Percentiles rank a stretch among this genome's conserved stretches.
Conservation (phyloP, 2,888 invertebrate species). For the Epinotia ramella region DNA sequence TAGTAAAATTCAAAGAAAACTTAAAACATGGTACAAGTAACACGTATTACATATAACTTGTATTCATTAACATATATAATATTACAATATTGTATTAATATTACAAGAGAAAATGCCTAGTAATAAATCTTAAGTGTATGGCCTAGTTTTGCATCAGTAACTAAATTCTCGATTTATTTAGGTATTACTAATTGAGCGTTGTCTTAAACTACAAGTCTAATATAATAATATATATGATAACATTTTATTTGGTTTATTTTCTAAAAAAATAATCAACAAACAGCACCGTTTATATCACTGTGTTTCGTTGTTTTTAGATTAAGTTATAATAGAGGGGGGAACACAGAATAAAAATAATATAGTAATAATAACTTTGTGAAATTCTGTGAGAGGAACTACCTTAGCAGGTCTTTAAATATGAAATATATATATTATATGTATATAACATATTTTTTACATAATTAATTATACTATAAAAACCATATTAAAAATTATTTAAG, state of each 20-base stretch:
- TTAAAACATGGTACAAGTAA: neutral
- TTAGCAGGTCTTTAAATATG: neutral
- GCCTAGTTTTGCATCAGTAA: slow-evolving; percentile 35
- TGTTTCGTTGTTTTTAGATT: slow-evolving; percentile 62
- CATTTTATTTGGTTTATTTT: slow-evolving; percentile 76
- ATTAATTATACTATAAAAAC: neutral
- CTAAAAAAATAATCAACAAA: slow-evolving; percentile 70
- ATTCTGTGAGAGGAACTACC: slow-evolving; percentile 25
- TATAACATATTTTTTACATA: neutral
- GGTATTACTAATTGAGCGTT: slow-evolving; percentile 56
- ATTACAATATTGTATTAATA: too few relatives aligned
- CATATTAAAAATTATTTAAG: too few relatives aligned
- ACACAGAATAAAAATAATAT: slow-evolving; percentile 31
- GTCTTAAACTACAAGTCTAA: slow-evolving; percentile 56
- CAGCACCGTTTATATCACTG: slow-evolving; percentile 78
- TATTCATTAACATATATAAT: neutral
- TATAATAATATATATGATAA: slow-evolving; percentile 58
- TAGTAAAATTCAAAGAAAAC: slow-evolving; percentile 4
- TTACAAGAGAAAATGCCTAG: slow-evolving; percentile 32
- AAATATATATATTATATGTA: neutral
- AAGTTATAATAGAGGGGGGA: slow-evolving; percentile 29
- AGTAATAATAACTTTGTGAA: slow-evolving; percentile 14
- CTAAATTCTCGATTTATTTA: slow-evolving; percentile 35
- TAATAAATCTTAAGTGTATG: slow-evolving; percentile 36
- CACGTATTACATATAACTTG: slow-evolving; percentile 14